These are phyloP conservation scores for Aphaenogaster ashmeadi DNA, from an alignment of 1,140 invertebrate species.

Conservation along the genomic window DNA sequence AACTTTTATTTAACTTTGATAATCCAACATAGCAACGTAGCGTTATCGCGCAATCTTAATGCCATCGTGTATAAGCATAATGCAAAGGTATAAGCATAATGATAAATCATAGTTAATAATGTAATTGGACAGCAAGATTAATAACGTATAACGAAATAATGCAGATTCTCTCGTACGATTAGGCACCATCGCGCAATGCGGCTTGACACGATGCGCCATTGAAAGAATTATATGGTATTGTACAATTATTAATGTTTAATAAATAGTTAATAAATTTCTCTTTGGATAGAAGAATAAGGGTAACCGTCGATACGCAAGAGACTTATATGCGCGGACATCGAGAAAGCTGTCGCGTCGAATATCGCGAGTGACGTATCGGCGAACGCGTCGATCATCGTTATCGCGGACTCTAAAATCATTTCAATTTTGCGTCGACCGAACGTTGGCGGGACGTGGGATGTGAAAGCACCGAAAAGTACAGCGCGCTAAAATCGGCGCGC, in stretches of 20 bases:
- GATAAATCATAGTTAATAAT: conserved; percentile 55
- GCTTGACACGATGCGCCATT: neutral
- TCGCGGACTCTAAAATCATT: neutral
- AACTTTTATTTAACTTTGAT: conserved; percentile 33
- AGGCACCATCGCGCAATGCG: neutral
- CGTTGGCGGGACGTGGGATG: neutral
- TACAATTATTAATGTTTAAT: conserved; percentile 20
- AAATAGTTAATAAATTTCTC: conserved; percentile 26
- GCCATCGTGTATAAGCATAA: neutral
- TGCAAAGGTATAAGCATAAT: conserved; percentile 51
- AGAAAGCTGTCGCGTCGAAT: conserved; percentile 14
- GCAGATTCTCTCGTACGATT: conserved; percentile 53
- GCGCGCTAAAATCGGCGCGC: conserved; percentile 7
- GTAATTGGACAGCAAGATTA: conserved; percentile 44
- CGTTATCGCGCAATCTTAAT: conserved; percentile 46
- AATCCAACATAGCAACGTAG: conserved; percentile 10
- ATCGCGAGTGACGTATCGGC: neutral
- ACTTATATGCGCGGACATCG: too few relatives aligned
- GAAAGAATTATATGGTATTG: conserved; percentile 1
- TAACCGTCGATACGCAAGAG: neutral
- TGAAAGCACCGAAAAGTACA: conserved; percentile 34
- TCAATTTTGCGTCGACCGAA: neutral
- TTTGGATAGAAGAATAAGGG: neutral
- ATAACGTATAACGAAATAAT: conserved; percentile 44
- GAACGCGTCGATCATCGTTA: conserved; percentile 12